phyloP scores from a whole-genome alignment of 2,888 invertebrate genomes.

The Pogonocherus hispidulus region DNA sequence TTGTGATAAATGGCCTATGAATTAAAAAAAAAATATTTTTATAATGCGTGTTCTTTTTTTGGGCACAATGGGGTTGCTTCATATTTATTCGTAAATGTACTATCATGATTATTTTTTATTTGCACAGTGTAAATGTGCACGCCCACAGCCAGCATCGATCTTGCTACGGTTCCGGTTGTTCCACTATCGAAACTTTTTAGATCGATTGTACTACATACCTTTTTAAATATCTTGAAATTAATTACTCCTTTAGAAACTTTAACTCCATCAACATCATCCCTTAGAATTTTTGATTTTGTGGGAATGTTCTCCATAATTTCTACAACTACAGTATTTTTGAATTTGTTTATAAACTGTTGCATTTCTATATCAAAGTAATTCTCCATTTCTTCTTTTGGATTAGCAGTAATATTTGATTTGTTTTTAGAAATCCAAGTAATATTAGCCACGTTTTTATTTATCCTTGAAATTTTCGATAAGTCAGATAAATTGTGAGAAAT shows the following conservation, averaged over 20 bases:
- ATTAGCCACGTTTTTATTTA: conserved; percentile 17
- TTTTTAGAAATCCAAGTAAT: conserved; percentile 46
- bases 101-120: too few relatives aligned
- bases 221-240: conserved; percentile 57
- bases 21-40: too few relatives aligned
- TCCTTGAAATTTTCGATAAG: conserved; percentile 32
- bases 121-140: too few relatives aligned
- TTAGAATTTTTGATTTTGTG: conserved; percentile 24
- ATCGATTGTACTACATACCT: conserved; percentile 45
- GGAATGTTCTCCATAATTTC: conserved; percentile 42
- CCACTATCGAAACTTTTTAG: background rate
- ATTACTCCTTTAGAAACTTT: conserved; percentile 26
- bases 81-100: too few relatives aligned
- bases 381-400: conserved; percentile 33
- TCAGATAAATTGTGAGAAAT: conserved; percentile 11
- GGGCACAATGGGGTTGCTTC: too few relatives aligned
- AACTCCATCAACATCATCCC: conserved; percentile 24
- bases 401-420: conserved; percentile 18
- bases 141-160: too few relatives aligned
- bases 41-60: too few relatives aligned
- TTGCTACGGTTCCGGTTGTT: too few relatives aligned
- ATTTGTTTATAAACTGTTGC: conserved; percentile 50
- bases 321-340: conserved; percentile 54
- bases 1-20: too few relatives aligned
- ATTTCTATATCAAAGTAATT: conserved; percentile 43